Conservation (phyloP, 2,888 invertebrate genomes). For the Diachrysia chrysitis region DNA sequence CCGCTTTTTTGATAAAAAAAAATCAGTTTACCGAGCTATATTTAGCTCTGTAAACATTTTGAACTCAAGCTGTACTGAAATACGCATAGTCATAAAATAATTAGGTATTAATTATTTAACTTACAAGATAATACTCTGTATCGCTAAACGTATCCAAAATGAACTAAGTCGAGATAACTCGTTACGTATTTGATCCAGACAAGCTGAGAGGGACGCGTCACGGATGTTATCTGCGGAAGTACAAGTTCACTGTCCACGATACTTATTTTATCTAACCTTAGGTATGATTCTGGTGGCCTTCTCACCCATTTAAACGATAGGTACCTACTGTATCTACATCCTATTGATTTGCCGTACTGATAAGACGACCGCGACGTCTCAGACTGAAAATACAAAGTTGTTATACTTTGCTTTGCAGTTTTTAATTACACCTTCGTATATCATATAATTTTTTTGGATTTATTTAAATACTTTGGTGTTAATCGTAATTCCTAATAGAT, state of each 20-base stretch:
- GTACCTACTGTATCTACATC: not conserved
- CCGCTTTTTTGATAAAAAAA: not conserved
- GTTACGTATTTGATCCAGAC: not conserved
- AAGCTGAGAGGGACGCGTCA: not conserved
- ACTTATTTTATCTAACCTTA: constrained; percentile 30
- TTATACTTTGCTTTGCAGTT: not conserved
- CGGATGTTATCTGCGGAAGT: constrained; percentile 28
- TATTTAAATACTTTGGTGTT: not conserved
- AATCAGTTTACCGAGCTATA: not conserved
- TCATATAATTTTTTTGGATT: too few species aligned
- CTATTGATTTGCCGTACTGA: not conserved
- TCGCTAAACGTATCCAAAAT: constrained; percentile 2
- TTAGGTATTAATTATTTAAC: not conserved
- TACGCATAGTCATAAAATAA: not conserved
- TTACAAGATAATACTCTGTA: not conserved
- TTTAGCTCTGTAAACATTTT: too few species aligned
- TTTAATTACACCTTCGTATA: not conserved
- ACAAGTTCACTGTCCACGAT: constrained; percentile 25
- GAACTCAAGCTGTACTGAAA: too few species aligned
- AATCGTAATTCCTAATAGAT: not conserved
- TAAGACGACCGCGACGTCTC: not conserved
- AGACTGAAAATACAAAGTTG: not conserved
- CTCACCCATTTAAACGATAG: constrained; percentile 8
- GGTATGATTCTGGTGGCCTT: constrained; percentile 8
- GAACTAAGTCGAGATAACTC: not conserved